Evolutionary conservation across 2,797 vertebrate species (phyloP).

Genomic region (Sebastes oblongus): DNA sequence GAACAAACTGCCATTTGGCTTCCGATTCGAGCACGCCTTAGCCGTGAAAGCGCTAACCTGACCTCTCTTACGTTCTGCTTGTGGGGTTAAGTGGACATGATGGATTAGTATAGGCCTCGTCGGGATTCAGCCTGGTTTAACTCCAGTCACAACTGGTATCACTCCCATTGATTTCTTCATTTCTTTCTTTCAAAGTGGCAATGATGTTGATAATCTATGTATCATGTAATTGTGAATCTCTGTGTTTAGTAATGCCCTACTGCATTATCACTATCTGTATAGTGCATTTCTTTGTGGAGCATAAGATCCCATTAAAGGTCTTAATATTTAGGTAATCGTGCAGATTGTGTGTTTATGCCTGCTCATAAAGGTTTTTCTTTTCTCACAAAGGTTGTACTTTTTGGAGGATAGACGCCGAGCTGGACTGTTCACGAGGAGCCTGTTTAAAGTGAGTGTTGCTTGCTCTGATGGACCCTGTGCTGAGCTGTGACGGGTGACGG

Average conservation of each 20-base stretch:
- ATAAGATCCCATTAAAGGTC: not conserved
- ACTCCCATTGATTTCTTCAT: constrained; percentile 40
- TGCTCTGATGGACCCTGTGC: constrained; percentile 83
- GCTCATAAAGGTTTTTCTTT: constrained; percentile 3
- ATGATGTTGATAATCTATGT: constrained; percentile 18
- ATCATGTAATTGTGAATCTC: not conserved
- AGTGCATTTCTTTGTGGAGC: not conserved
- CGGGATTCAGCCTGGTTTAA: constrained; percentile 61
- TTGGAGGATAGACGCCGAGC: constrained; percentile 56
- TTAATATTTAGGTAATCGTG: constrained; percentile 26
- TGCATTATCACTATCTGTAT: not conserved
- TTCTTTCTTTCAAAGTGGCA: constrained; percentile 22
- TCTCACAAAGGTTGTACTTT: constrained; percentile 34
- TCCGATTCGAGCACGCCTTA: constrained; percentile 51
- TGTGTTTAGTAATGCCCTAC: not conserved
- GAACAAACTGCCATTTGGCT: constrained; percentile 73
- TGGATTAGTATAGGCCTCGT: constrained; percentile 73
- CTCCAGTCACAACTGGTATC: constrained; percentile 49
- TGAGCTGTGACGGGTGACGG: constrained; percentile 85
- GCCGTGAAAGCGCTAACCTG: constrained; percentile 68
- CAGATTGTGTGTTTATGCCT: constrained; percentile 20
- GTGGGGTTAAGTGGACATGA: constrained; percentile 80
- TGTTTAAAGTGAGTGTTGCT: constrained; percentile 79
- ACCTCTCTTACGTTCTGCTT: constrained; percentile 70
- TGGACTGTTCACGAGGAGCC: constrained; percentile 71